A percentile compares a stretch with the other conserved stretches of the same genome.
These are phyloP conservation scores for Bellardia bayeri DNA, from an alignment of 2,888 invertebrate species.

Conservation along the genomic window DNA sequence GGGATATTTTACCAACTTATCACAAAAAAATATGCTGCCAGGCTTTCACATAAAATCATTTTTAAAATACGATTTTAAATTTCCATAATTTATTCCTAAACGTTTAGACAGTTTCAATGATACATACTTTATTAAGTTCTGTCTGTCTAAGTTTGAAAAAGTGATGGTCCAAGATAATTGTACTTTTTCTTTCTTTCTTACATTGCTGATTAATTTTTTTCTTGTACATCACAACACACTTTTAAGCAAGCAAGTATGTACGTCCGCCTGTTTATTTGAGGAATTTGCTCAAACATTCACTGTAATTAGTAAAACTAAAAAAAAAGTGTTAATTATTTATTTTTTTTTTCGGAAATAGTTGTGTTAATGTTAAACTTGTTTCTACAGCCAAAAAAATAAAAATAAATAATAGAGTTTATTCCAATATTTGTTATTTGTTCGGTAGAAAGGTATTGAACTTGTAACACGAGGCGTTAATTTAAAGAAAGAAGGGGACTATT, in stretches of 20 bases:
- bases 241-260: neutral
- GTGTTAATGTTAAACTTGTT: slow-evolving; percentile 38
- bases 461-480: neutral
- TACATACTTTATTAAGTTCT: too few relatives aligned
- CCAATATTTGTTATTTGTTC: neutral
- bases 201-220: too few relatives aligned
- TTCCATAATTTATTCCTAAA: too few relatives aligned
- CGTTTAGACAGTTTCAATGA: too few relatives aligned
- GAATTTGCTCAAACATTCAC: slow-evolving; percentile 46
- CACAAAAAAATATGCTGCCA: too few relatives aligned
- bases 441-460: slow-evolving; percentile 11
- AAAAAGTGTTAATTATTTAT: slow-evolving; percentile 61
- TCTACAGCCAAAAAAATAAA: neutral
- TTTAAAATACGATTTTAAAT: too few relatives aligned
- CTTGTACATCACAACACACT: too few relatives aligned
- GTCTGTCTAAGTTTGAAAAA: too few relatives aligned
- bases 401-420: neutral
- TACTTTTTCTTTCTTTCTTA: too few relatives aligned
- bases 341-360: neutral
- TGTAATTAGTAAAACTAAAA: slow-evolving; percentile 48
- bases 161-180: too few relatives aligned
- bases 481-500: neutral
- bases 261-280: neutral
- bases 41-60: too few relatives aligned
- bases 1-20: too few relatives aligned